Evolutionary conservation across 1,140 invertebrate species (phyloP).

Genomic region (Drosophila ercepeae): DNA sequence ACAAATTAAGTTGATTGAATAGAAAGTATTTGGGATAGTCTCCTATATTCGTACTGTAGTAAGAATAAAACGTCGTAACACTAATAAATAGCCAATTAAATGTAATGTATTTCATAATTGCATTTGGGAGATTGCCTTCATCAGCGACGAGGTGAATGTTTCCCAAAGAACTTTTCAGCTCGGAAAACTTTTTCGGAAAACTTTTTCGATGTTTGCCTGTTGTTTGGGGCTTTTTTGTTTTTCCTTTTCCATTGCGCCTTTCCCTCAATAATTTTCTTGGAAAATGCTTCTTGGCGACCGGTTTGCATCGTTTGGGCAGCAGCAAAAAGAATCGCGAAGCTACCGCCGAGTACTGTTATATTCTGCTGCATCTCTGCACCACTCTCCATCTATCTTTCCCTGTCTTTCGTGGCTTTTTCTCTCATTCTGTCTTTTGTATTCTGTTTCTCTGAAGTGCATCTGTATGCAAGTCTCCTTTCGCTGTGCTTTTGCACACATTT

Average conservation of each 20-base stretch:
- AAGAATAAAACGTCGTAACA: slow-evolving; percentile 2
- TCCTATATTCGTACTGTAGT: not conserved
- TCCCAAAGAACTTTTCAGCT: slow-evolving; percentile 62
- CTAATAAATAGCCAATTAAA: slow-evolving; percentile 46
- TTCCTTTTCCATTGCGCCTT: slow-evolving; percentile 57
- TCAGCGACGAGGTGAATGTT: slow-evolving; percentile 59
- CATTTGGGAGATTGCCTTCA: slow-evolving; percentile 45
- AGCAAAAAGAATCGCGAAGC: slow-evolving; percentile 72
- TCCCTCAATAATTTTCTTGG: slow-evolving; percentile 81
- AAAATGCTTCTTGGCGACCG: slow-evolving; percentile 80
- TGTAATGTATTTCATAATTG: slow-evolving; percentile 57
- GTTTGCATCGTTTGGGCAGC: slow-evolving; percentile 71
- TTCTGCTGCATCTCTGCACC: slow-evolving; percentile 67
- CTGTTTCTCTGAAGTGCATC: slow-evolving; percentile 34
- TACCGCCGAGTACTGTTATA: slow-evolving; percentile 77
- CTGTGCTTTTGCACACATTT: slow-evolving; percentile 83
- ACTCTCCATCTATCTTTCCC: slow-evolving; percentile 20
- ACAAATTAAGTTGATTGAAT: not conserved
- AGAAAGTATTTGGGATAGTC: not conserved
- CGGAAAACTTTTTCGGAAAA: slow-evolving; percentile 37
- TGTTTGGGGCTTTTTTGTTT: slow-evolving; percentile 26
- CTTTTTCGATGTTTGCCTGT: slow-evolving; percentile 7
- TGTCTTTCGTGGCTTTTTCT: not conserved
- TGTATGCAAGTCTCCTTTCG: slow-evolving; percentile 72
- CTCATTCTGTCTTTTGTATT: slow-evolving; percentile 6